Base-by-base conservation (phyloP, 2,888 invertebrate species). In the Morpho deidamia region DNA sequence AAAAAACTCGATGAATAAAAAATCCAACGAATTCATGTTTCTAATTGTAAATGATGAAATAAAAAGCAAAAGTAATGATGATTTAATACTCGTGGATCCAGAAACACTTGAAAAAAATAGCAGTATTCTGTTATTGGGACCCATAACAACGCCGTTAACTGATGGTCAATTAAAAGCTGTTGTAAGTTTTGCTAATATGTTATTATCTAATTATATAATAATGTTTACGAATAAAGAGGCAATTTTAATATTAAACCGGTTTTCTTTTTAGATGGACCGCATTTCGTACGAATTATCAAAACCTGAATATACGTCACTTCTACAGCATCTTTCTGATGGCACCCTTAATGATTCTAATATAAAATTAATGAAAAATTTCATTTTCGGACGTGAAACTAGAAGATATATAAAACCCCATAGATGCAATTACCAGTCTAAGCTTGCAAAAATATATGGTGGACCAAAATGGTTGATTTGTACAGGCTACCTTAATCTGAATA, bases 381-480 rank as follows among this genome's bases (percentile, higher is more conserved):
- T 88, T 8, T 72, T 71, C 14, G 83, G 85, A 8, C 74, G 79
- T 0, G 74, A 81, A 61, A 81, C 87, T 35, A 71, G 88, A 63
- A 75, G 88, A 70, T 89, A 84, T 58, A 85, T 88, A 10, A 88
- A 87, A 67, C 84, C 88, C 23, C 87, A 89, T 55, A 70, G 88
- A 66, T 89, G 88, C 57, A 89, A 88, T 59, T 78, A 87, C 56
- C 86, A 84, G 62, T 83, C 88, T 7, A 75, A 73, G 60, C 62
- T 86, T 7, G 69, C 86, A 1, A 76, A 64, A 68, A 46, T 86
- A 46, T 81, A 83, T 57, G 78, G 78, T 9, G 86, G 87, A 4
- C 83, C 86, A 10, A 87, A 83, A 62, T 89, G 88, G 88, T 56
- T 88, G 38, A 71, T 89, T 57, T 89, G 88, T 61, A 85, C 85